Evolutionary conservation across 2,888 invertebrate genomes (phyloP), one percentile per base, ranked within the genome.

Genomic region (Nowickia ferox): DNA sequence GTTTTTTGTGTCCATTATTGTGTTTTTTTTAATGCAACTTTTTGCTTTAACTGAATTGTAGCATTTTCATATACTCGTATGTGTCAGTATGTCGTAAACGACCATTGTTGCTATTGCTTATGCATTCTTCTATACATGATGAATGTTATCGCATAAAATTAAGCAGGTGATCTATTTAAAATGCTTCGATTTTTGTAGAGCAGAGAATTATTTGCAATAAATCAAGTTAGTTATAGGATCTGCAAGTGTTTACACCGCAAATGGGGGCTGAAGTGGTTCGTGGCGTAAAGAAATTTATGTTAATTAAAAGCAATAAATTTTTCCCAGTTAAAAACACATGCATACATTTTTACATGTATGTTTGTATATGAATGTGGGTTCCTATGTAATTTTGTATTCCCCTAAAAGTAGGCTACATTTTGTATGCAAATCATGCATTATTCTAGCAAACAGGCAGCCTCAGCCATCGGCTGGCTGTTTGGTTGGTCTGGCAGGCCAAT

Each of bases 231-330:
- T 30, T 30, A 30, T 30, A 30, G 30, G 30, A 30, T 30, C 30
- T 30, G 30, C 30, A 30, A 30, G 44, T 46, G 55, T 57, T 65
- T 42, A 46, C 13, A 10, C n/a, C 65, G 38, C 48, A 9, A 46
- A 65, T 44, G 46, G 59, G 51, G 46, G 51, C 48, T 61, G 1
- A 61, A 61, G 57, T 3, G 22, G 61, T 13, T 61, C 40, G 55
- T 19, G 57, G 48, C 69, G 19, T 17, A 11, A 13, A 38, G 46
- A 85, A 82, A 81, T 81, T 79, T 75, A 78, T 82, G 82, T 71
- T 79, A 82, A 82, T 82, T 78, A 82, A 82, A 79, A 75, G 75
- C 78, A 78, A 85, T 85, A 79, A 85, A 85, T 85, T 82, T 40
- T 42, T 19, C 63, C 30, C 30, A 30, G 30, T 30, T 30, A 55